Percentiles rank a stretch among this genome's conserved stretches.
phyloP scores from a whole-genome alignment of 2,113 vertebrate genomes.

The Rattus norvegicus region DNA sequence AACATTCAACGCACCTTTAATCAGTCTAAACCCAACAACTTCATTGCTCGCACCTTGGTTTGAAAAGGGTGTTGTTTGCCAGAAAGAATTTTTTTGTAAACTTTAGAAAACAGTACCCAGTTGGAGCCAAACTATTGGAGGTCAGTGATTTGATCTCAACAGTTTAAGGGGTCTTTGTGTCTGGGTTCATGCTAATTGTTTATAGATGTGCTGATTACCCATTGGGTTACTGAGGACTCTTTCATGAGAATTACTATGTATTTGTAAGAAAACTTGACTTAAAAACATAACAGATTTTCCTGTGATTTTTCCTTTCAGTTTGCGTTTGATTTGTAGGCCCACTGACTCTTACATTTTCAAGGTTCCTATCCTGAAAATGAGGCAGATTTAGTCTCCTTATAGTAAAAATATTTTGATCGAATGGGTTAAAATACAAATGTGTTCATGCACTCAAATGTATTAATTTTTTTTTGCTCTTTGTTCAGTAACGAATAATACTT shows the following conservation, averaged over 20 bases:
- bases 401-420: slow-evolving; percentile 71
- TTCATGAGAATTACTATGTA: background rate
- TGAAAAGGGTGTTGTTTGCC: background rate
- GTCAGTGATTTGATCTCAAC: slow-evolving; percentile 12
- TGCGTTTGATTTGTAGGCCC: slow-evolving; percentile 27
- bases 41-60: background rate
- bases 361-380: background rate
- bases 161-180: background rate
- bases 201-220: background rate
- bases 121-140: background rate
- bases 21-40: background rate
- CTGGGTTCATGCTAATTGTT: background rate
- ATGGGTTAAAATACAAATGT: slow-evolving; percentile 68
- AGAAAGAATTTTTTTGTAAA: slow-evolving; percentile 52
- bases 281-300: slow-evolving; percentile 41
- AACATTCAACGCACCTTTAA: background rate
- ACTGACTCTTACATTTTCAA: slow-evolving; percentile 37
- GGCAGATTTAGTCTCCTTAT: slow-evolving; percentile 20
- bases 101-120: background rate
- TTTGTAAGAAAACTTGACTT: slow-evolving; percentile 40
- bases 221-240: background rate
- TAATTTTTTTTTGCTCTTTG: slow-evolving; percentile 67
- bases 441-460: slow-evolving; percentile 33
- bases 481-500: slow-evolving; percentile 67
- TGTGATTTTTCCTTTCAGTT: slow-evolving; percentile 20